A percentile compares a stretch with the other conserved stretches of the same genome.
Evolutionary conservation across 2,797 vertebrate genomes (phyloP).

Genomic region (Pteropus rufus): DNA sequence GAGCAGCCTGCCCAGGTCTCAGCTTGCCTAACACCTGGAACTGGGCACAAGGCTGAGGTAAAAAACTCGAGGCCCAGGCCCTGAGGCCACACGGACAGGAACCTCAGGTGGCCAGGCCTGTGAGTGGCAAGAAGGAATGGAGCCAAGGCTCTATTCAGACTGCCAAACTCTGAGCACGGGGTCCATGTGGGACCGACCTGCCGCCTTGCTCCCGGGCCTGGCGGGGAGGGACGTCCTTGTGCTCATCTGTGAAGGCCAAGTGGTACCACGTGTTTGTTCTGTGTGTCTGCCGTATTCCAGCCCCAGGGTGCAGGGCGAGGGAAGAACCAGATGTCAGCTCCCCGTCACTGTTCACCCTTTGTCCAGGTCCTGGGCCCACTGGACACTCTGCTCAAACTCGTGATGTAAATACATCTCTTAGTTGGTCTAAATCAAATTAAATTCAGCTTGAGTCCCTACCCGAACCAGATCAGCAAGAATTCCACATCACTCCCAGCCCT

Average conservation of each 20-base stretch:
- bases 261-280: constrained; percentile 20
- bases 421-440: constrained; percentile 50
- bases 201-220: constrained; percentile 29
- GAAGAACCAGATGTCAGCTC: constrained; percentile 64
- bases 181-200: background rate
- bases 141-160: constrained; percentile 15
- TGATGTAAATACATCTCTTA: constrained; percentile 15
- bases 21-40: background rate
- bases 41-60: background rate
- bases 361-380: constrained; percentile 33
- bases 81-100: background rate
- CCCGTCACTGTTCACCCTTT: constrained; percentile 37
- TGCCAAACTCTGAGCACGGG: background rate
- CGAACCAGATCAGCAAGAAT: background rate
- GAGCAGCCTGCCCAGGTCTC: background rate
- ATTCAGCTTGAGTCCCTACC: constrained; percentile 25
- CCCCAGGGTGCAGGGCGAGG: constrained; percentile 44
- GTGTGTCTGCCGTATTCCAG: constrained; percentile 46
- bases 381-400: constrained; percentile 5
- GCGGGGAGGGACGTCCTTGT: constrained; percentile 50
- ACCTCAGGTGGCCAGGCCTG: background rate
- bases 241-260: constrained; percentile 66
- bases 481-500: background rate
- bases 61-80: background rate
- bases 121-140: background rate